Conservation (phyloP, 1,140 invertebrate species). For the Cydia splendana region DNA sequence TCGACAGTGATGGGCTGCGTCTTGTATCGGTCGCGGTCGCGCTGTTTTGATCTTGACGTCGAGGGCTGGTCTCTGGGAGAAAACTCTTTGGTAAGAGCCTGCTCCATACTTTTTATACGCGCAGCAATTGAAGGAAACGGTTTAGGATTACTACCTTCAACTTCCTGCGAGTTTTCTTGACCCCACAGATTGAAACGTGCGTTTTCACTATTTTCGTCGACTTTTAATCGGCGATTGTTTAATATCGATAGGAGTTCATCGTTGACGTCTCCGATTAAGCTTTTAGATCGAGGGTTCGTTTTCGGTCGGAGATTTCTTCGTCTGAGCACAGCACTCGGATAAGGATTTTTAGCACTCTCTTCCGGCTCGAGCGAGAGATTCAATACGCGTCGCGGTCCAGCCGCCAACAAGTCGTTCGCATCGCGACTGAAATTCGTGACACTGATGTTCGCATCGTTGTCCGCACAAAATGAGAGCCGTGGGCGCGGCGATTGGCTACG, state of each 20-base stretch:
- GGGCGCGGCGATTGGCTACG: conserved; percentile 80
- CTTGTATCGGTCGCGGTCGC: conserved; percentile 81
- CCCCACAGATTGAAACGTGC: conserved; percentile 52
- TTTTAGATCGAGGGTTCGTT: conserved; percentile 72
- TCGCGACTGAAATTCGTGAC: conserved; percentile 71
- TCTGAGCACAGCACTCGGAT: conserved; percentile 70
- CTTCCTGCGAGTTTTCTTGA: conserved; percentile 43
- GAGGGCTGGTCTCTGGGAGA: conserved; percentile 56
- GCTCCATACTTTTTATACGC: conserved; percentile 77
- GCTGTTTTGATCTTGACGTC: conserved; percentile 69
- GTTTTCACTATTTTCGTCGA: conserved; percentile 73
- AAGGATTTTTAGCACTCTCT: conserved; percentile 48
- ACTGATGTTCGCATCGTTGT: conserved; percentile 72
- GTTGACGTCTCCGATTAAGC: conserved; percentile 73
- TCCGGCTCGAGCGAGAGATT: conserved; percentile 61
- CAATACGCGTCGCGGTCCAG: conserved; percentile 66
- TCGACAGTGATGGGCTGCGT: conserved; percentile 85
- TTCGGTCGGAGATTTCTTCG: conserved; percentile 76
- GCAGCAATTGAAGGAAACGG: conserved; percentile 77
- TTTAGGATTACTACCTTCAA: conserved; percentile 50
- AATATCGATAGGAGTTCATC: conserved; percentile 75
- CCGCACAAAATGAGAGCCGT: conserved; percentile 80
- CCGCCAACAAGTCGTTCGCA: conserved; percentile 67
- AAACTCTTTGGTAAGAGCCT: conserved; percentile 69
- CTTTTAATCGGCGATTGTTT: conserved; percentile 71